A percentile compares a stretch with the other conserved stretches of the same genome.
Evolutionary conservation across 1,140 invertebrate species (phyloP).

Genomic region (Drosophila cardini): DNA sequence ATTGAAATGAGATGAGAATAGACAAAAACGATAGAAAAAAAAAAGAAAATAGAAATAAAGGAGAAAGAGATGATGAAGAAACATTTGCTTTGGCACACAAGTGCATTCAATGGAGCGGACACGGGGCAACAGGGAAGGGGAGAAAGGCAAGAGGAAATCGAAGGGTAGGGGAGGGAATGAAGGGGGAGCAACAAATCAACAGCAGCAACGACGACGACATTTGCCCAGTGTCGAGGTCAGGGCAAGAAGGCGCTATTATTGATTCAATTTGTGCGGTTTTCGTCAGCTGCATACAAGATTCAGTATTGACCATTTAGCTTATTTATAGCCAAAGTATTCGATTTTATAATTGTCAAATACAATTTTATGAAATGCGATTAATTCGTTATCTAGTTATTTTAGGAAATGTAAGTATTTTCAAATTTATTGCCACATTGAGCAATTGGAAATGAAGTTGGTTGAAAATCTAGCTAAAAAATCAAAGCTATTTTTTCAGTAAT

Average conservation of each 20-base stretch:
- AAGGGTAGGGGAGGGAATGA: constrained; percentile 10
- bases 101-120: constrained; percentile 42
- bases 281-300: constrained; percentile 24
- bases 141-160: constrained; percentile 16
- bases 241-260: constrained; percentile 51
- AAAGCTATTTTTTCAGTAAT: too few species aligned
- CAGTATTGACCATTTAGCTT: too few species aligned
- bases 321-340: too few species aligned
- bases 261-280: constrained; percentile 55
- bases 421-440: too few species aligned
- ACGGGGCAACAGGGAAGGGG: constrained; percentile 6
- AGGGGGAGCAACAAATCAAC: constrained; percentile 9
- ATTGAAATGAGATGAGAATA: constrained; percentile 40
- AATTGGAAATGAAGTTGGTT: too few species aligned
- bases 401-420: too few species aligned
- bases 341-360: too few species aligned
- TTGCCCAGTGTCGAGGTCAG: constrained; percentile 55
- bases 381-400: too few species aligned
- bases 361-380: too few species aligned
- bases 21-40: constrained; percentile 19
- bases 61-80: constrained; percentile 20
- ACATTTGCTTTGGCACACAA: constrained; percentile 20
- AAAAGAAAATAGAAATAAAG: not conserved
- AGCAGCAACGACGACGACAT: constrained; percentile 18
- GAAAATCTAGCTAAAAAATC: too few species aligned